Evolutionary conservation across 37 sponge, comb jelly and placozoan species (phyloP).

Genomic region (Cliona cf. orientalis): DNA sequence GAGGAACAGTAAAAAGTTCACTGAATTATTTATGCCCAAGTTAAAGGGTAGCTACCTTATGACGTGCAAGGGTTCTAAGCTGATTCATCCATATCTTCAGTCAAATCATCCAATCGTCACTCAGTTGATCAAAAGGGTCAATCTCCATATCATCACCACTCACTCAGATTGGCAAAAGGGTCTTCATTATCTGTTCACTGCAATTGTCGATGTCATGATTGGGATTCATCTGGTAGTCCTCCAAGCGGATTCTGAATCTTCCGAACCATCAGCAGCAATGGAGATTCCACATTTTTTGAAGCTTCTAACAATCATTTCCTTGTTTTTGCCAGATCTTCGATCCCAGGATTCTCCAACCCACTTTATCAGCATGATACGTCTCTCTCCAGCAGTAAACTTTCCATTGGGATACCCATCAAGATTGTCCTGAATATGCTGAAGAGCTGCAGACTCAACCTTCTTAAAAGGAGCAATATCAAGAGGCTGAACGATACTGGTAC

Average conservation of each 20-base stretch:
- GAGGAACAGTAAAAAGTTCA: too few species aligned
- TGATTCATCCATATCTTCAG: too few species aligned
- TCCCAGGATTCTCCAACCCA: slow-evolving; percentile 78
- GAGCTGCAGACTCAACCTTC: slow-evolving; percentile 29
- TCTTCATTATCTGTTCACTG: slow-evolving; percentile 47
- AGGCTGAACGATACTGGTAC: slow-evolving; percentile 58
- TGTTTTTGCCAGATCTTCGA: slow-evolving; percentile 40
- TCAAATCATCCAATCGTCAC: too few species aligned
- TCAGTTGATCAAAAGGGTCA: too few species aligned
- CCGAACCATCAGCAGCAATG: slow-evolving; percentile 43
- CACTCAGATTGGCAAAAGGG: too few species aligned
- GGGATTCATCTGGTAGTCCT: slow-evolving; percentile 47
- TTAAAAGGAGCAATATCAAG: slow-evolving; percentile 56
- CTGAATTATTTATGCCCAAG: too few species aligned
- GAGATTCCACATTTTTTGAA: slow-evolving; percentile 62
- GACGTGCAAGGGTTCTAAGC: too few species aligned
- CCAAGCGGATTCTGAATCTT: slow-evolving; percentile 40
- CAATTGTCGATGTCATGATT: slow-evolving; percentile 14
- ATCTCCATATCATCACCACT: too few species aligned
- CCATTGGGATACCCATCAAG: slow-evolving; percentile 49
- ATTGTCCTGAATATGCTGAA: slow-evolving; percentile 46
- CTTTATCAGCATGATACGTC: slow-evolving; percentile 40
- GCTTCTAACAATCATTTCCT: slow-evolving; percentile 36
- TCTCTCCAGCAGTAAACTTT: slow-evolving; percentile 41
- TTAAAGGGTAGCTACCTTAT: too few species aligned